Evolutionary conservation across 2,113 vertebrate species (phyloP).

Genomic region (Polypterus senegalus): DNA sequence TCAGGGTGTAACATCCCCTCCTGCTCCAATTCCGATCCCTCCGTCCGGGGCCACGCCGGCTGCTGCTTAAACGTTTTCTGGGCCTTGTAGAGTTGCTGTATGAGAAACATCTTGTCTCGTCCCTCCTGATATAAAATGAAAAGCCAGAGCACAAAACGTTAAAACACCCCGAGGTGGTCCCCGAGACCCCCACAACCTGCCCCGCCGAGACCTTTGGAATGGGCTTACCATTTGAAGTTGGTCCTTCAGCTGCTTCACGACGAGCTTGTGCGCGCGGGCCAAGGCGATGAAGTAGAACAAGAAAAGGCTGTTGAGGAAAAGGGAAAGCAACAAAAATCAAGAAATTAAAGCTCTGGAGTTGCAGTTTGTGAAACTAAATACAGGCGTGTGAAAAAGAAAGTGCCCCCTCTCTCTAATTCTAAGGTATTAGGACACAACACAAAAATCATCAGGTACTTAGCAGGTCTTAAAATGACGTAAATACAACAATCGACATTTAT

Average conservation of each 20-base stretch:
- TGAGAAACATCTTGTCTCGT: conserved; percentile 75
- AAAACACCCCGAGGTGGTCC: not conserved
- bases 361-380: not conserved
- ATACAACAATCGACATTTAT: no score
- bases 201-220: no score
- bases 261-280: conserved; percentile 75
- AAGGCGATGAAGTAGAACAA: conserved; percentile 88
- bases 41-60: no score
- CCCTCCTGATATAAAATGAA: conserved; percentile 49
- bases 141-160: not conserved
- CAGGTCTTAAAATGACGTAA: no score
- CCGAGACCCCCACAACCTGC: not conserved
- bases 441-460: no score
- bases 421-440: no score
- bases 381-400: not conserved
- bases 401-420: no score
- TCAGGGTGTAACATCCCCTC: no score
- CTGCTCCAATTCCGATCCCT: no score
- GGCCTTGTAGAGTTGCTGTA: conserved; percentile 69
- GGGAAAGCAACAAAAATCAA: not conserved
- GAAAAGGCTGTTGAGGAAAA: conserved; percentile 53
- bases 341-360: not conserved
- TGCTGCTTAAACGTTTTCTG: conserved; percentile 26
- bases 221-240: conserved; percentile 76
- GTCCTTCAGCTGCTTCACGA: conserved; percentile 71